These are phyloP conservation scores for Stigmatopora nigra DNA, from an alignment of 2,113 vertebrate genomes.

Conservation along the genomic window DNA sequence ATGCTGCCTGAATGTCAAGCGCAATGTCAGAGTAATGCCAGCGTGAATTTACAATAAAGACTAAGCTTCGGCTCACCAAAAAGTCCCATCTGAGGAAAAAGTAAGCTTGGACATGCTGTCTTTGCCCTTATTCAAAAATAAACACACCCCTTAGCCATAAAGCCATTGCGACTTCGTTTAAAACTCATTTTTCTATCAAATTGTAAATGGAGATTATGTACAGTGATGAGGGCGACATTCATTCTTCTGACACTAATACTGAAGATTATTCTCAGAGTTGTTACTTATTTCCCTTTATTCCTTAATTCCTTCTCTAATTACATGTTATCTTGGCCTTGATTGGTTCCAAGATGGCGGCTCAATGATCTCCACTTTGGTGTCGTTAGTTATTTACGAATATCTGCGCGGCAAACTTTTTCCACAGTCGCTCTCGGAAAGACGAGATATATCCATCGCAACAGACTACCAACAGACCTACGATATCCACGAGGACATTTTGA, in stretches of 20 bases:
- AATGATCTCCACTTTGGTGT: too few species aligned
- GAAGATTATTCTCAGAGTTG: slow-evolving; percentile 37
- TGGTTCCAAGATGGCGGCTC: too few species aligned
- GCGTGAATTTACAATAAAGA: slow-evolving; percentile 48
- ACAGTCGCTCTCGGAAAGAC: too few species aligned
- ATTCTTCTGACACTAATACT: slow-evolving; percentile 40
- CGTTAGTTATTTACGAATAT: too few species aligned
- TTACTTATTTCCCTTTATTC: slow-evolving; percentile 38
- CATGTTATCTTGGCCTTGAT: too few species aligned
- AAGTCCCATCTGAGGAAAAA: not conserved
- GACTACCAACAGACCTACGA: too few species aligned
- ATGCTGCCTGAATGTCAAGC: slow-evolving; percentile 75
- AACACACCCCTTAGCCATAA: not conserved
- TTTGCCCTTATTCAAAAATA: not conserved
- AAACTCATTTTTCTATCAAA: slow-evolving; percentile 11
- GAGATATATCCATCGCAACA: too few species aligned
- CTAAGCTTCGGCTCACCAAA: slow-evolving; percentile 30
- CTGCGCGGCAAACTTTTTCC: too few species aligned
- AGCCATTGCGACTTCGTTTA: not conserved
- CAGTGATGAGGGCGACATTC: slow-evolving; percentile 30
- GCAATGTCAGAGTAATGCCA: slow-evolving; percentile 63
- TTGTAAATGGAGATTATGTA: slow-evolving; percentile 23
- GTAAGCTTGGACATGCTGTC: not conserved
- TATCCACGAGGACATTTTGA: too few species aligned
- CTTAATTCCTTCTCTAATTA: slow-evolving; percentile 19